These are phyloP conservation scores for Eriocheir sinensis DNA, from an alignment of 1,140 invertebrate genomes.

Conservation along the genomic window DNA sequence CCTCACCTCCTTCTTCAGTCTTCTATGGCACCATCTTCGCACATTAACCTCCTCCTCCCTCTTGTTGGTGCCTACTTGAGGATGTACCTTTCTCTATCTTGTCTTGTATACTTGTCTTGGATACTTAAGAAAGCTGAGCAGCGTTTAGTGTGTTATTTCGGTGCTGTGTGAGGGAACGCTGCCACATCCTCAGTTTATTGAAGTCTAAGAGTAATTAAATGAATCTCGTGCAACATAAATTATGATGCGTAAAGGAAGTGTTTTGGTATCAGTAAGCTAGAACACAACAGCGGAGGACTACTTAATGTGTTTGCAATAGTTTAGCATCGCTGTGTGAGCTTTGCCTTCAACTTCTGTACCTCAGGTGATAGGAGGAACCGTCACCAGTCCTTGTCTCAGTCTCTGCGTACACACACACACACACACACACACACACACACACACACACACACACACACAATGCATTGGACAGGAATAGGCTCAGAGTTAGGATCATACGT, in stretches of 20 bases:
- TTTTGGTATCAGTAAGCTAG: too few relatives aligned
- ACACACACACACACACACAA: neutral
- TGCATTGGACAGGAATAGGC: neutral
- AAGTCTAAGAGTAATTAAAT: too few relatives aligned
- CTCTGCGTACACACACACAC: neutral
- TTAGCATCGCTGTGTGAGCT: too few relatives aligned
- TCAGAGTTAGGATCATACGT: neutral
- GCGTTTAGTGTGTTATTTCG: neutral
- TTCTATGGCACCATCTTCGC: neutral
- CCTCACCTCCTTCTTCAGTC: neutral
- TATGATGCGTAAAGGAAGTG: too few relatives aligned
- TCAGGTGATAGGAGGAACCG: neutral
- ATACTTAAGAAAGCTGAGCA: neutral
- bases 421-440: slow-evolving; percentile 11
- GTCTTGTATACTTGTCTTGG: neutral
- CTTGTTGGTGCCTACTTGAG: neutral
- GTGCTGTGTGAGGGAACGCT: neutral
- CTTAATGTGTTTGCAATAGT: too few relatives aligned
- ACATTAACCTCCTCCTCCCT: neutral
- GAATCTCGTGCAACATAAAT: too few relatives aligned
- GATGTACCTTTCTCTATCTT: neutral
- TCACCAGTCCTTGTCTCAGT: neutral
- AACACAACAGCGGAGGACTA: too few relatives aligned
- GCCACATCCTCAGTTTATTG: too few relatives aligned
- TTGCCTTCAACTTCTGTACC: neutral